Percentiles rank a stretch among this genome's conserved stretches.
phyloP scores from a whole-genome alignment of 1,140 invertebrate genomes.

The Samia ricini region DNA sequence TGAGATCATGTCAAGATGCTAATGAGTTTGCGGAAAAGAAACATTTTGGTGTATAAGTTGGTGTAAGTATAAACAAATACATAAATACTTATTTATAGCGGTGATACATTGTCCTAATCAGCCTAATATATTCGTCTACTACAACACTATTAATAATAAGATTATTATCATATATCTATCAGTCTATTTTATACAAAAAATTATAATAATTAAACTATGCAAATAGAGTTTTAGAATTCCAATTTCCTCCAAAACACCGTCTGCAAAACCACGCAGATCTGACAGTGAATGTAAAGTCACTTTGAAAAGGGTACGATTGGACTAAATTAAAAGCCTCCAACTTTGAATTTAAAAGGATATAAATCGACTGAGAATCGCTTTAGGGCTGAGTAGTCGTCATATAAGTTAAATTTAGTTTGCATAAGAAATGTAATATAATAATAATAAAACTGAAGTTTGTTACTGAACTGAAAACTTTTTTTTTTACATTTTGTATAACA shows the following conservation, averaged over 20 bases:
- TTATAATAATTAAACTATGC: background rate
- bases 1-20: no score
- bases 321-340: conserved; percentile 24
- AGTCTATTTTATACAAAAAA: background rate
- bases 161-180: background rate
- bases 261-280: conserved; percentile 15
- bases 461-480: no score
- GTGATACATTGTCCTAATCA: no score
- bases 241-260: conserved; percentile 15
- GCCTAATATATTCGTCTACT: no score
- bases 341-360: conserved; percentile 21
- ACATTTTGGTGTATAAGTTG: no score
- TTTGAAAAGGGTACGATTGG: conserved; percentile 26
- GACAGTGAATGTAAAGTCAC: conserved; percentile 13
- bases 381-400: background rate
- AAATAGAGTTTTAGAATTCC: conserved; percentile 14
- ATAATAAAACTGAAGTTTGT: no score
- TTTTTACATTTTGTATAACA: no score
- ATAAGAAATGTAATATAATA: no score
- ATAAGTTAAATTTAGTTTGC: no score
- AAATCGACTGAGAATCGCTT: background rate
- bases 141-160: background rate
- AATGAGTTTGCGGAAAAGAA: no score
- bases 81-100: no score
- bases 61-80: no score